These are phyloP conservation scores for Pseudomyrmex flavicornis DNA, from an alignment of 1,140 invertebrate species.

Conservation along the genomic window DNA sequence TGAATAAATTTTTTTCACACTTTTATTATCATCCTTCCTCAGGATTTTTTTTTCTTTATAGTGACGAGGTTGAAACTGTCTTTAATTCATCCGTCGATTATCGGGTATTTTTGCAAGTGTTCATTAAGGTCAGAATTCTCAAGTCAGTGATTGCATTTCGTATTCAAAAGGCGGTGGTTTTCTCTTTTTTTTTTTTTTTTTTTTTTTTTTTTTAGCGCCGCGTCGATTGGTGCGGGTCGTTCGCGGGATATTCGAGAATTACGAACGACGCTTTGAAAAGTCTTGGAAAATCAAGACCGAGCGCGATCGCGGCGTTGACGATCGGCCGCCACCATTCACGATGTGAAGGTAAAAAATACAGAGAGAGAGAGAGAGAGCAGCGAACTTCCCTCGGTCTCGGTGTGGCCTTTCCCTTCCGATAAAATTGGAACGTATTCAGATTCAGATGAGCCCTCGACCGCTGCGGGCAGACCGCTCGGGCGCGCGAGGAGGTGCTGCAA, in stretches of 20 bases:
- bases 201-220: not conserved
- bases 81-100: not conserved
- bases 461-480: not conserved
- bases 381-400: conserved; percentile 45
- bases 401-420: conserved; percentile 11
- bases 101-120: not conserved
- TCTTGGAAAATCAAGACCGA: not conserved
- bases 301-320: too few relatives aligned
- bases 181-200: too few relatives aligned
- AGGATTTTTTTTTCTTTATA: not conserved
- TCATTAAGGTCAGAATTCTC: conserved; percentile 7
- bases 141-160: not conserved
- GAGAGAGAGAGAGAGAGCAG: not conserved
- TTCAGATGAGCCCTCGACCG: conserved; percentile 63
- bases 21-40: too few relatives aligned
- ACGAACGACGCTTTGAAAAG: not conserved
- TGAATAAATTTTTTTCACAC: not conserved
- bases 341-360: conserved; percentile 21
- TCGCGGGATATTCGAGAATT: conserved; percentile 17
- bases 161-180: not conserved
- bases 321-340: not conserved
- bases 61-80: not conserved
- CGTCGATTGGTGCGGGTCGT: not conserved
- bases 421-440: conserved; percentile 68
- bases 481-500: not conserved